Conservation (phyloP, 1,140 invertebrate species). For the Glossosoma conforme region DNA sequence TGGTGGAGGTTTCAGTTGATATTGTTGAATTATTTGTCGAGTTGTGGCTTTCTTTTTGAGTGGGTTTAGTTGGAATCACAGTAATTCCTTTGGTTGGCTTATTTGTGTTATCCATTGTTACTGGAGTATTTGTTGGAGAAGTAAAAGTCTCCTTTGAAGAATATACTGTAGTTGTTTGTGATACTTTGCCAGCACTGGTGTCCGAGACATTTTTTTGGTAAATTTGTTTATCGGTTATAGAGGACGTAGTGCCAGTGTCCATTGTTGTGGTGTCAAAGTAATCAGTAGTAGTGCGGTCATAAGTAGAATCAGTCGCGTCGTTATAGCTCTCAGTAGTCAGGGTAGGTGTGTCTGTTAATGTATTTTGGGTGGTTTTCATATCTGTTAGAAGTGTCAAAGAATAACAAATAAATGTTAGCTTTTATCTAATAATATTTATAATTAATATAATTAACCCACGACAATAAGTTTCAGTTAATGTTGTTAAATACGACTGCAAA, state of each 20-base stretch:
- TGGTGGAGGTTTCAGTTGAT: no score
- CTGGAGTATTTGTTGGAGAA: no score
- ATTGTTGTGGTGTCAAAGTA: not conserved
- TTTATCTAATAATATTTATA: no score
- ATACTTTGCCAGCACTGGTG: not conserved
- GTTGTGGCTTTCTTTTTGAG: no score
- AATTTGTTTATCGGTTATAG: not conserved
- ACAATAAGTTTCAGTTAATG: no score
- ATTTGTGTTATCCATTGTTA: no score
- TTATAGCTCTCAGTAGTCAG: conserved; percentile 6
- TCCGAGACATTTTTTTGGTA: not conserved
- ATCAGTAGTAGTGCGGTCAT: not conserved
- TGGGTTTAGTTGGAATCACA: no score
- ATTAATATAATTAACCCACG: no score
- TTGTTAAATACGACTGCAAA: no score
- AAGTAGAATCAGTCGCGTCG: conserved; percentile 8
- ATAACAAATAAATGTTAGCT: conserved; percentile 28
- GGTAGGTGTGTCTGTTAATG: conserved; percentile 22
- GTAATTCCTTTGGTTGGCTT: no score
- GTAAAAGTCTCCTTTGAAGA: no score
- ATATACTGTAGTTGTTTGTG: not conserved
- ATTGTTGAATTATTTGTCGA: no score
- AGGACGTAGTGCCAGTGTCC: not conserved
- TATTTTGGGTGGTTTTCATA: conserved; percentile 29
- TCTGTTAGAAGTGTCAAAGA: conserved; percentile 32